Conservation (phyloP, 2,888 invertebrate species). For the Diadegma fenestrale region DNA sequence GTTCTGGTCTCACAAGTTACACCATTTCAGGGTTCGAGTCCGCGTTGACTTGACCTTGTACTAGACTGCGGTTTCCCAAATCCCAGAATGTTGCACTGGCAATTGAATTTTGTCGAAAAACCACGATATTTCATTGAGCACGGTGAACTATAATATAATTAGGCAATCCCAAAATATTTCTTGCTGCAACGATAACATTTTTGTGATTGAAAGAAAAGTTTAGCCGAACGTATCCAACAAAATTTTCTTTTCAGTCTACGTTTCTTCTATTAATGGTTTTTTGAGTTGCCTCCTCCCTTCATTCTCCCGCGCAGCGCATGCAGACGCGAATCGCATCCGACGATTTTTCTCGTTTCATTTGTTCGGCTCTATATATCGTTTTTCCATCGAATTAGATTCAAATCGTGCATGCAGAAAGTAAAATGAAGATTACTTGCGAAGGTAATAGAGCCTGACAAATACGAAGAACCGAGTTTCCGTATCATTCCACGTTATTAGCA, state of each 20-base stretch:
- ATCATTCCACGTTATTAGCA: slow-evolving; percentile 73
- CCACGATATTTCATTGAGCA: too few relatives aligned
- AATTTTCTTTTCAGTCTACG: too few relatives aligned
- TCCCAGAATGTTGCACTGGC: too few relatives aligned
- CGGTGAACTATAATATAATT: too few relatives aligned
- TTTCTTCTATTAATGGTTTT: too few relatives aligned
- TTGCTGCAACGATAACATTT: too few relatives aligned
- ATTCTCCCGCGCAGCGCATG: too few relatives aligned
- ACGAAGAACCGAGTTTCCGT: slow-evolving; percentile 72
- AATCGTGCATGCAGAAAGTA: slow-evolving; percentile 2
- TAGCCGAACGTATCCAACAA: too few relatives aligned
- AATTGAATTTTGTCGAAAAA: too few relatives aligned
- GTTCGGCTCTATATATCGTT: slow-evolving; percentile 8
- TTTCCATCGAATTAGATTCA: slow-evolving; percentile 35
- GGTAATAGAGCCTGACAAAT: slow-evolving; percentile 70
- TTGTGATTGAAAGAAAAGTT: too few relatives aligned
- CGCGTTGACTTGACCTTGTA: background rate
- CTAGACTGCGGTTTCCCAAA: background rate
- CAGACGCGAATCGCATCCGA: background rate
- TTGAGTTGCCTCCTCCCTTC: background rate
- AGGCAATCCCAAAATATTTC: too few relatives aligned
- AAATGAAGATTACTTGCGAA: slow-evolving; percentile 66
- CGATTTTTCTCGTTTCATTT: background rate
- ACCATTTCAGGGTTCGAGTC: background rate
- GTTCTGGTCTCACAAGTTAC: background rate